Conservation (phyloP, 92 coral and sea anemone species). For the Pocillopora meandrina region DNA sequence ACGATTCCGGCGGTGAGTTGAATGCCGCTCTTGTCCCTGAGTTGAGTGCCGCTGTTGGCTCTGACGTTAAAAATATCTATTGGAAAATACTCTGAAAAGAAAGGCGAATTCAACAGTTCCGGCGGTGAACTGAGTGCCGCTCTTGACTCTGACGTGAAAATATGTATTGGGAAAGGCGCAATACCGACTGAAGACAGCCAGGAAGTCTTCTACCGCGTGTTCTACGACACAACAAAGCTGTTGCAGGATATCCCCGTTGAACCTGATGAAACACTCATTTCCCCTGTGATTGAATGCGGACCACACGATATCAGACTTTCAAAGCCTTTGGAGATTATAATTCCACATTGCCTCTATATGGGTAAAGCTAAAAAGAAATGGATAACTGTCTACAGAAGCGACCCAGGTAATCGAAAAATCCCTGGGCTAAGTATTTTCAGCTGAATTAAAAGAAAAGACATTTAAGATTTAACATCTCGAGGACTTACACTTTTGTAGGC, state of each 20-base stretch:
- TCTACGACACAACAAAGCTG: neutral
- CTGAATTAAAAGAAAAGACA: neutral
- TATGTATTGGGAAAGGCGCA: constrained; percentile 13
- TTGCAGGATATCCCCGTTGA: constrained; percentile 23
- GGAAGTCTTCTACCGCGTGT: constrained; percentile 7
- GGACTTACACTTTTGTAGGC: too few relatives aligned
- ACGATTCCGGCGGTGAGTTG: constrained; percentile 20
- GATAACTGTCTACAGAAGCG: constrained; percentile 23
- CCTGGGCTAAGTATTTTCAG: too few relatives aligned
- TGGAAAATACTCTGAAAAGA: too few relatives aligned
- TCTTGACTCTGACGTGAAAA: constrained; percentile 8
- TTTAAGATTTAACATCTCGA: neutral
- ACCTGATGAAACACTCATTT: neutral
- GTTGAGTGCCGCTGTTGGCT: constrained; percentile 2
- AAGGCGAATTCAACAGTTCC: neutral
- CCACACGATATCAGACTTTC: constrained; percentile 5
- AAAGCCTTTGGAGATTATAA: constrained; percentile 24
- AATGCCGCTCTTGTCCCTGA: constrained; percentile 5
- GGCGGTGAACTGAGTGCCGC: constrained; percentile 24
- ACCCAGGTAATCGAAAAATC: too few relatives aligned
- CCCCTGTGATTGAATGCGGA: constrained; percentile 37
- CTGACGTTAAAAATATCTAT: constrained; percentile 20
- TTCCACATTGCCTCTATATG: constrained; percentile 29
- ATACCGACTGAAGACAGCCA: constrained; percentile 4
- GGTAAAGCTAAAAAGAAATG: constrained; percentile 5